phyloP scores from a whole-genome alignment of 2,888 invertebrate genomes.

The Caradrina kadenii region DNA sequence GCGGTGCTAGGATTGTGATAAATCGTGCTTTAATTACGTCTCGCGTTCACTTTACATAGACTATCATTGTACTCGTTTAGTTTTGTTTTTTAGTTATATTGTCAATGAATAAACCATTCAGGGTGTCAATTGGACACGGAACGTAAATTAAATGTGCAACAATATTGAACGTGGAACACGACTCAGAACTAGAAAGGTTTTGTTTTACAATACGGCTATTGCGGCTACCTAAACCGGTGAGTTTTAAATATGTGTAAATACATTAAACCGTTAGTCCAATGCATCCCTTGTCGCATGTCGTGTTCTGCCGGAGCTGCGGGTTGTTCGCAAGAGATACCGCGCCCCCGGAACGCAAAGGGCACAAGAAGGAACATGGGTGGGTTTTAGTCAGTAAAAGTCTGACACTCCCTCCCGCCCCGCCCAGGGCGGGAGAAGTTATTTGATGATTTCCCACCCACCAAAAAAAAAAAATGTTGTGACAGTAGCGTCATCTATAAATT shows the following conservation, averaged over 20 bases:
- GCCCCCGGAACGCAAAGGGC: too few relatives aligned
- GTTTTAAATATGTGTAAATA: not conserved
- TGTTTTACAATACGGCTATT: not conserved
- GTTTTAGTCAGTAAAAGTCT: too few relatives aligned
- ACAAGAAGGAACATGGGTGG: too few relatives aligned
- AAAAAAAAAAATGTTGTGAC: too few relatives aligned
- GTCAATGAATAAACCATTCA: conserved; percentile 41
- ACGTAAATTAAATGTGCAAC: conserved; percentile 4
- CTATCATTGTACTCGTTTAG: conserved; percentile 39
- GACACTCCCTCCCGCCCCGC: too few relatives aligned
- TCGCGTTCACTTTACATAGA: conserved; percentile 27
- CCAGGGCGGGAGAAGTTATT: too few relatives aligned
- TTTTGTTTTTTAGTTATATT: conserved; percentile 31
- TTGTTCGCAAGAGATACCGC: too few relatives aligned
- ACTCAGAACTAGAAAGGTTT: not conserved
- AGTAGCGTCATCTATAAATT: conserved; percentile 1
- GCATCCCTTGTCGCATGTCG: not conserved
- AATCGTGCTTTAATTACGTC: conserved; percentile 48
- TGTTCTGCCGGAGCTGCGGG: too few relatives aligned
- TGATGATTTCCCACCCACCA: too few relatives aligned
- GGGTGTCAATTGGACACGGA: conserved; percentile 31
- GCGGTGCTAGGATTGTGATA: conserved; percentile 35
- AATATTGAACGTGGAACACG: not conserved
- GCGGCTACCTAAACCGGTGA: not conserved
- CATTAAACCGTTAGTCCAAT: not conserved